phyloP scores from a whole-genome alignment of 1,140 invertebrate species.

The Araneus ventricosus region DNA sequence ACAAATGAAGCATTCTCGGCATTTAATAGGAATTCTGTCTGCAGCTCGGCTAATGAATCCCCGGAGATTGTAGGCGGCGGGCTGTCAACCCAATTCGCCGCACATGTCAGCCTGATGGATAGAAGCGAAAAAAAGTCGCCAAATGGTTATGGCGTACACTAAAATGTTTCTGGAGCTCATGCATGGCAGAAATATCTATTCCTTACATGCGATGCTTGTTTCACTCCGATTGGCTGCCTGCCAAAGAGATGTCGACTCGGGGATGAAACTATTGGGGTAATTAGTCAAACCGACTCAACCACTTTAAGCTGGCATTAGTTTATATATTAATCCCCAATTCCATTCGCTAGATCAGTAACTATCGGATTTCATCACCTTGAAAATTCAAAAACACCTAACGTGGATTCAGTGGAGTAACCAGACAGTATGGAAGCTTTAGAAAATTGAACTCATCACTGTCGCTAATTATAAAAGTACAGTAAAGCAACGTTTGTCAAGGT shows the following conservation, averaged over 20 bases:
- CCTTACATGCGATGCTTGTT: conserved; percentile 25
- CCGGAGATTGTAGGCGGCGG: conserved; percentile 53
- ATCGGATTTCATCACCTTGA: no score
- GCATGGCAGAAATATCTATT: conserved; percentile 38
- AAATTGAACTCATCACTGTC: no score
- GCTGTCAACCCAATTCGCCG: conserved; percentile 47
- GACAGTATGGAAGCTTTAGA: no score
- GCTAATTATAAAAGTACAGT: no score
- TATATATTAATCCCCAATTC: no score
- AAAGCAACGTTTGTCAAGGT: no score
- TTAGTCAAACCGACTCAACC: not conserved
- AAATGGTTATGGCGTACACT: conserved; percentile 34
- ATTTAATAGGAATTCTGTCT: conserved; percentile 21
- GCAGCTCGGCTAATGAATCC: conserved; percentile 41
- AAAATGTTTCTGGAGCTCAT: conserved; percentile 36
- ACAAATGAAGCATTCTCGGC: conserved; percentile 24
- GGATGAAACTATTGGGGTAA: not conserved
- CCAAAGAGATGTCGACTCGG: not conserved
- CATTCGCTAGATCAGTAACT: no score
- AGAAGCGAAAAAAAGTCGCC: conserved; percentile 35
- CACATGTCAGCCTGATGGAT: conserved; percentile 61
- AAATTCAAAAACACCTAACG: no score
- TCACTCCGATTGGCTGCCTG: not conserved
- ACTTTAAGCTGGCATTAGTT: no score
- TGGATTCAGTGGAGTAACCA: no score